A percentile compares a stretch with the other conserved stretches of the same genome.
Evolutionary conservation across 2,888 invertebrate species (phyloP).

Genomic region (Emmelina monodactyla): DNA sequence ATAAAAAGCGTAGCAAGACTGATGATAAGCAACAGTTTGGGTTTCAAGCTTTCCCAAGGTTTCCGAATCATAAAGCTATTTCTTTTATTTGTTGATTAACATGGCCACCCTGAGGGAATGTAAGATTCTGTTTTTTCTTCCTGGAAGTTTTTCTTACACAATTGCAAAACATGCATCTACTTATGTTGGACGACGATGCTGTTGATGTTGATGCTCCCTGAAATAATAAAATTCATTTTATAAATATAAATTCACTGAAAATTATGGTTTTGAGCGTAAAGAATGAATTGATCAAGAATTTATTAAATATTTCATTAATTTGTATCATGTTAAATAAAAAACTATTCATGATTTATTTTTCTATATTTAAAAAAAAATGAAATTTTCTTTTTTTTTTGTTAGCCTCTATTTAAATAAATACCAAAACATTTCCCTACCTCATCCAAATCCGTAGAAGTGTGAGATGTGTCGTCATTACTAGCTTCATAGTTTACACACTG

Average conservation of each 20-base stretch:
- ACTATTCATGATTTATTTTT: too few species aligned
- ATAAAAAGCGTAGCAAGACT: conserved; percentile 12
- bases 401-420: conserved; percentile 5
- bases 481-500: too few species aligned
- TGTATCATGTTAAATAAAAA: too few species aligned
- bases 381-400: conserved; percentile 4
- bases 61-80: conserved; percentile 4
- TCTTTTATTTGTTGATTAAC: conserved; percentile 8
- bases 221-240: conserved; percentile 11
- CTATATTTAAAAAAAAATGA: too few species aligned
- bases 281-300: conserved; percentile 8
- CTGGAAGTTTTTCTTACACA: conserved; percentile 10
- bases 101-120: conserved; percentile 4
- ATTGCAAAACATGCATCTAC: conserved; percentile 11
- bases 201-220: conserved; percentile 12
- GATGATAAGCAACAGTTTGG: conserved; percentile 13
- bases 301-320: too few species aligned
- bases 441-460: conserved; percentile 11
- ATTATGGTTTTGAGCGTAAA: conserved; percentile 6
- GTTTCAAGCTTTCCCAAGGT: conserved; percentile 11
- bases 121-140: conserved; percentile 12
- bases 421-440: conserved; percentile 12
- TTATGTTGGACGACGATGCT: conserved; percentile 12
- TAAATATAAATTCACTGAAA: conserved; percentile 9
- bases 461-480: conserved; percentile 7